A percentile compares a stretch with the other conserved stretches of the same genome.
Evolutionary conservation across 2,113 vertebrate genomes (phyloP).

Genomic region (Hystrix brachyura): DNA sequence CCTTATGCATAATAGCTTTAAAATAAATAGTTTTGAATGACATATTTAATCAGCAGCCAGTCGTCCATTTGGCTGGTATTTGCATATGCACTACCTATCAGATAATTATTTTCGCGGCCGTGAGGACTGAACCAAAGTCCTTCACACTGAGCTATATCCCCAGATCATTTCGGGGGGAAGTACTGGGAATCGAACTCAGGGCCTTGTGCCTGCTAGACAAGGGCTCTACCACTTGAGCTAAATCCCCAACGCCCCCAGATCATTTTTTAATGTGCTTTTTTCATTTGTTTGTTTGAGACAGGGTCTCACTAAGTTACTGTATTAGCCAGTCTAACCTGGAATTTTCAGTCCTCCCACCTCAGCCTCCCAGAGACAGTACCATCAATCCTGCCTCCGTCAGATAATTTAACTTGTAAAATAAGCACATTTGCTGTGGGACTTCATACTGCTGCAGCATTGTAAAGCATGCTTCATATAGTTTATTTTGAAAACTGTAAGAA

Average conservation of each 20-base stretch:
- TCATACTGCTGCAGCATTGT: neutral
- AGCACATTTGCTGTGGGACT: neutral
- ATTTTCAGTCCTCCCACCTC: neutral
- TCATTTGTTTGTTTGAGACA: neutral
- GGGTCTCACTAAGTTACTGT: neutral
- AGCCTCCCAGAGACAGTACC: neutral
- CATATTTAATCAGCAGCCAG: neutral
- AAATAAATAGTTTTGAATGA: conserved; percentile 53
- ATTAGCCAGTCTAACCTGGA: neutral
- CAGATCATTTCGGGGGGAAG: neutral
- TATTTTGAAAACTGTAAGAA: neutral
- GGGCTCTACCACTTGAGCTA: neutral
- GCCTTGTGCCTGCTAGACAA: too few relatives aligned
- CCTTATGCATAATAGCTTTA: neutral
- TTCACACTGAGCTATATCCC: neutral
- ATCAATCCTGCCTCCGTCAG: neutral
- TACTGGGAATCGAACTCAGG: too few relatives aligned
- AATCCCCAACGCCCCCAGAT: neutral
- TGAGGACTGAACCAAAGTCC: neutral
- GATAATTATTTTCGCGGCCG: neutral
- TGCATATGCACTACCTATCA: neutral
- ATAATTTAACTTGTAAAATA: conserved; percentile 26
- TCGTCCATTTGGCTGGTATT: neutral
- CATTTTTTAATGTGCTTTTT: neutral
- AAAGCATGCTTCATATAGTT: neutral